phyloP scores from a whole-genome alignment of 2,797 vertebrate genomes.

The Sebastiscus tertius region DNA sequence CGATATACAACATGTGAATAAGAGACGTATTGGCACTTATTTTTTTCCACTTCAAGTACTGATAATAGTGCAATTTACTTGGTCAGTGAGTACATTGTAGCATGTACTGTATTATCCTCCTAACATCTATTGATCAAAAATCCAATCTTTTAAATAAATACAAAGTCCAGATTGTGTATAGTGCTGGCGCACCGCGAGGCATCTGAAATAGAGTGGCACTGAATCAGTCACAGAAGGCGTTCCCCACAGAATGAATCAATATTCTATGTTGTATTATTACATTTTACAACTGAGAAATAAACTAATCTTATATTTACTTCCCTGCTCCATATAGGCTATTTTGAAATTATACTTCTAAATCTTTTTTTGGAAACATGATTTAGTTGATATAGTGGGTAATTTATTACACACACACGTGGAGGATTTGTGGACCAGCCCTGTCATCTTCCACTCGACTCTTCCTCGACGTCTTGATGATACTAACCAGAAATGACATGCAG shows the following conservation, averaged over 20 bases:
- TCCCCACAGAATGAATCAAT: conserved; percentile 35
- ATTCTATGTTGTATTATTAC: conserved; percentile 26
- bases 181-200: background rate
- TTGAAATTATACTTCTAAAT: background rate
- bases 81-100: background rate
- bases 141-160: background rate
- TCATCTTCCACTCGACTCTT: conserved; percentile 1
- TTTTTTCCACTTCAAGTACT: background rate
- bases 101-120: conserved; percentile 15
- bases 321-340: background rate
- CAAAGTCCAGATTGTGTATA: background rate
- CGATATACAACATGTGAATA: too few species aligned
- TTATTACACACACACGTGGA: conserved; percentile 21
- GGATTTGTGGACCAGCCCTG: background rate
- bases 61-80: conserved; percentile 24
- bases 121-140: conserved; percentile 27
- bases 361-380: background rate
- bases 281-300: conserved; percentile 24
- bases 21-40: too few species aligned
- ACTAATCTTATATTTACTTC: background rate
- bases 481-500: conserved; percentile 59
- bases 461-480: conserved; percentile 42
- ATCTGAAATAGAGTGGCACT: conserved; percentile 3
- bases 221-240: background rate
- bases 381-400: background rate